Evolutionary conservation across 2,797 vertebrate genomes (phyloP).

Genomic region (Ambastaia sidthimunki): DNA sequence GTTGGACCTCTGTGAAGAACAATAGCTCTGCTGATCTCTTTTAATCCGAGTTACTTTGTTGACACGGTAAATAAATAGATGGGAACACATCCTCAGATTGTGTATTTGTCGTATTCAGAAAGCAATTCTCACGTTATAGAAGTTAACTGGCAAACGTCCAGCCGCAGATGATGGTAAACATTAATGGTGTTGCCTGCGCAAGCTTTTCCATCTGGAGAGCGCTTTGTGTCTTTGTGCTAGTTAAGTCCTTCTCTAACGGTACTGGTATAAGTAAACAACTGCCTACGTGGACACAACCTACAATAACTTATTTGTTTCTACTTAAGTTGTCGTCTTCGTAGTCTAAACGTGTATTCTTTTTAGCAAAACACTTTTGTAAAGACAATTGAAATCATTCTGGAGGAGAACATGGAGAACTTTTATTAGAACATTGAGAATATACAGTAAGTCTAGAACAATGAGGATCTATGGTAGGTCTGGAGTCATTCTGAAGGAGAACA

Average conservation of each 20-base stretch:
- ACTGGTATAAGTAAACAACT: background rate
- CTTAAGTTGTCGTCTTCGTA: too few species aligned
- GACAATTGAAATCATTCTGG: background rate
- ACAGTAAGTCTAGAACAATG: too few species aligned
- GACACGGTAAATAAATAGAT: background rate
- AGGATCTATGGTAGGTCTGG: too few species aligned
- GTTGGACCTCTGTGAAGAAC: background rate
- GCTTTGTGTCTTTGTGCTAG: background rate
- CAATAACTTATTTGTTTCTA: too few species aligned
- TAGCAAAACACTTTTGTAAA: too few species aligned
- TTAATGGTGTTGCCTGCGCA: background rate
- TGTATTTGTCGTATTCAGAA: background rate
- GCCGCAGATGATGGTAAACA: background rate
- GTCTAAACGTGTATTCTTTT: too few species aligned
- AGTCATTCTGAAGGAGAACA: too few species aligned
- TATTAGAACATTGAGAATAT: too few species aligned
- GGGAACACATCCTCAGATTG: background rate
- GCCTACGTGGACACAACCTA: background rate
- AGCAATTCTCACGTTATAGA: background rate
- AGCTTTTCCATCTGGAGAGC: background rate
- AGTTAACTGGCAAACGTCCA: background rate
- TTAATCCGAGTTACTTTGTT: slow-evolving; percentile 11
- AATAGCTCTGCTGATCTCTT: background rate
- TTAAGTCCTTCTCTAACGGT: background rate
- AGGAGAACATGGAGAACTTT: background rate